Evolutionary conservation across 2,797 vertebrate species (phyloP).

Genomic region (Chaetodon trifasciatus): DNA sequence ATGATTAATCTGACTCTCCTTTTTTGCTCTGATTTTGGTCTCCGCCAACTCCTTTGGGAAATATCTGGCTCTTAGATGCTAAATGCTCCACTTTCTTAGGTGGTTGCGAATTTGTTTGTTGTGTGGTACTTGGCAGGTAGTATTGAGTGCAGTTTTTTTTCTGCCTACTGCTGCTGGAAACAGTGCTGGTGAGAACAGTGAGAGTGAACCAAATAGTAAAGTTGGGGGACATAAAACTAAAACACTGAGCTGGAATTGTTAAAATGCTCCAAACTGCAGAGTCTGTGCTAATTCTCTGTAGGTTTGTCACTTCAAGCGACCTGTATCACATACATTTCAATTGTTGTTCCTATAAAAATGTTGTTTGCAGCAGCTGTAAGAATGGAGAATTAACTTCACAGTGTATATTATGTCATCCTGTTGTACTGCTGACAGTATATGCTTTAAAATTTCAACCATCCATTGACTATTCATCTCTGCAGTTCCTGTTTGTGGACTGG

Average conservation of each 20-base stretch:
- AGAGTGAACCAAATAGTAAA: neutral
- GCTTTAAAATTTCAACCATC: neutral
- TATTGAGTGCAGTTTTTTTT: neutral
- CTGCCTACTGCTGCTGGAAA: neutral
- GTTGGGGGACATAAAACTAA: too few species aligned
- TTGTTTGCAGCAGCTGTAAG: neutral
- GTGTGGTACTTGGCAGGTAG: neutral
- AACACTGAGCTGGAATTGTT: too few species aligned
- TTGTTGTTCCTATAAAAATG: neutral
- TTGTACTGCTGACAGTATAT: neutral
- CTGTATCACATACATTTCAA: neutral
- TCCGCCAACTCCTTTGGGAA: neutral
- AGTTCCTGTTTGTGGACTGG: neutral
- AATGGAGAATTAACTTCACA: neutral
- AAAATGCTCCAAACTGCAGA: too few species aligned
- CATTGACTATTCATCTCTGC: neutral
- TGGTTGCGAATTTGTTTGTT: neutral
- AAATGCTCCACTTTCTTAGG: neutral
- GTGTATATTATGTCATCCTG: neutral
- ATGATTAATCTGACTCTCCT: neutral
- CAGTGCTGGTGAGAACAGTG: neutral
- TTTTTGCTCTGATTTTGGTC: neutral
- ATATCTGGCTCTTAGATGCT: neutral
- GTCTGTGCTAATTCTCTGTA: neutral
- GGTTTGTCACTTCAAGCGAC: neutral